A percentile compares a stretch with the other conserved stretches of the same genome.
phyloP scores from a whole-genome alignment of 92 coral and sea anemone species.

The Porites evermanni region DNA sequence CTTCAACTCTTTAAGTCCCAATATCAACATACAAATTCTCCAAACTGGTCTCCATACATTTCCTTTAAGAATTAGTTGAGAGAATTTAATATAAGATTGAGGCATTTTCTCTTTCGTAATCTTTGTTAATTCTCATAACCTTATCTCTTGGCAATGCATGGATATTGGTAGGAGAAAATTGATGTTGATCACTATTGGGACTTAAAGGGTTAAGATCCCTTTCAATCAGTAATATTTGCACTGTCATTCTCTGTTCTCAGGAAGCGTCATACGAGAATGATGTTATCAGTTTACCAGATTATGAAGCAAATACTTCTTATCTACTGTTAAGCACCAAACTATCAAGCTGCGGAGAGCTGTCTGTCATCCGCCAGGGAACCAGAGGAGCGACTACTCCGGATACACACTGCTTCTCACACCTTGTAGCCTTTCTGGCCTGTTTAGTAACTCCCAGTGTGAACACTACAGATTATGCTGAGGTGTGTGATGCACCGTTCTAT shows the following conservation, averaged over 20 bases:
- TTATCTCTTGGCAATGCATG: no score
- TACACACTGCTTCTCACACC: conserved; percentile 66
- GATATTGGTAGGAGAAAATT: no score
- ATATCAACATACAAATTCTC: no score
- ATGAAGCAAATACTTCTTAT: conserved; percentile 51
- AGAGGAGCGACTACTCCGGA: conserved; percentile 59
- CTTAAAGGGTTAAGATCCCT: no score
- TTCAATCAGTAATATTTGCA: background rate
- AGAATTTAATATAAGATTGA: no score
- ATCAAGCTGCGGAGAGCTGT: conserved; percentile 82
- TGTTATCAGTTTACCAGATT: conserved; percentile 68
- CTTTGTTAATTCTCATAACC: no score
- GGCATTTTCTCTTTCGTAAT: no score
- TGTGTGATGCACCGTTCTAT: conserved; percentile 81
- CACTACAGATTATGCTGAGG: conserved; percentile 60
- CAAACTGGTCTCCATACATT: no score
- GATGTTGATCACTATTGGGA: no score
- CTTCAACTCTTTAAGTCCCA: no score
- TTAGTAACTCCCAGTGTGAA: conserved; percentile 61
- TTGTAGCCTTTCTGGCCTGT: conserved; percentile 89
- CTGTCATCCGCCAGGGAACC: conserved; percentile 46
- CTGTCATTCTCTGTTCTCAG: conserved; percentile 31
- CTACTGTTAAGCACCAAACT: conserved; percentile 75
- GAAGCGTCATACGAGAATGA: conserved; percentile 86
- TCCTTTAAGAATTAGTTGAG: no score